These are phyloP conservation scores for Mellilla xanthometata DNA, from an alignment of 2,888 invertebrate genomes.

Conservation along the genomic window DNA sequence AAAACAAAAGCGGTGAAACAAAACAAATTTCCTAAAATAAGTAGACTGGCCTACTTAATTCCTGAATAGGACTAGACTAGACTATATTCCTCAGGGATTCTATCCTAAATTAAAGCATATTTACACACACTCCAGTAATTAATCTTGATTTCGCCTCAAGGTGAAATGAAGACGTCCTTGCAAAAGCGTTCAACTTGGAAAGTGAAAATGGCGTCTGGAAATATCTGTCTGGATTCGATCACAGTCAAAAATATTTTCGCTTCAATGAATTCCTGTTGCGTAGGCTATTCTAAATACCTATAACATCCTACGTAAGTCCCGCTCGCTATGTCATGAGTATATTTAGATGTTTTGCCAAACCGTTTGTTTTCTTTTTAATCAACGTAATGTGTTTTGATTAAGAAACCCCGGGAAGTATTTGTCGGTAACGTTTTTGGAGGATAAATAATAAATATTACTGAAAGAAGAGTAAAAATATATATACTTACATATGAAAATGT, in stretches of 20 bases:
- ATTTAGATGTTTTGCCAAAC: conserved; percentile 15
- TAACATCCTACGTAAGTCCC: not conserved
- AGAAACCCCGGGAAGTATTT: no score
- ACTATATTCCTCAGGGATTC: no score
- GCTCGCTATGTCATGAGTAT: conserved; percentile 12
- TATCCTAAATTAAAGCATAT: no score
- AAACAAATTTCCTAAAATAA: not conserved
- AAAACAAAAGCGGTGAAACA: not conserved
- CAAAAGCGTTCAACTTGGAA: not conserved
- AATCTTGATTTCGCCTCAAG: no score
- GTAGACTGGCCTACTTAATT: no score
- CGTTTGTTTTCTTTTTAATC: conserved; percentile 12
- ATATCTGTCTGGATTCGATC: conserved; percentile 7
- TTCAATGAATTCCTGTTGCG: conserved; percentile 13
- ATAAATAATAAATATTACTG: no score
- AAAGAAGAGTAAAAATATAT: no score
- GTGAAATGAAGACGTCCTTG: not conserved
- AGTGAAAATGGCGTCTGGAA: not conserved
- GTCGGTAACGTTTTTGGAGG: no score
- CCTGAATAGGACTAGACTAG: no score
- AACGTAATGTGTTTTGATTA: conserved; percentile 14
- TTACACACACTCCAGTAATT: no score
- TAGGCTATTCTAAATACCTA: conserved; percentile 7
- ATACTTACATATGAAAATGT: no score
- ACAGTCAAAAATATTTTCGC: conserved; percentile 11